Conservation (phyloP, 2,113 vertebrate species). For the Alosa alosa region DNA sequence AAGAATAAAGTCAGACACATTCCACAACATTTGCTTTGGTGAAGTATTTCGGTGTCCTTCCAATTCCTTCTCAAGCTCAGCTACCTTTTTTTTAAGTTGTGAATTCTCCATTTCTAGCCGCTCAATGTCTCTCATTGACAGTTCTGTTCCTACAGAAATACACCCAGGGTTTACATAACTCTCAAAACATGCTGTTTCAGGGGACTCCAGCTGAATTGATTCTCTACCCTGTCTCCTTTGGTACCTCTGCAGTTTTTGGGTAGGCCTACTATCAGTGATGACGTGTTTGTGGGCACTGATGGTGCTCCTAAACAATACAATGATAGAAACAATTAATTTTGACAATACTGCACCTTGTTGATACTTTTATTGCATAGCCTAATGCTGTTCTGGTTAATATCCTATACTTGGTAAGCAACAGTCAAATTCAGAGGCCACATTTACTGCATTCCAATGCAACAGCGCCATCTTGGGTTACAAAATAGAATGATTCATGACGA, state of each 20-base stretch:
- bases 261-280: not conserved
- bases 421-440: too few species aligned
- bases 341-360: too few species aligned
- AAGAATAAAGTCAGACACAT: not conserved
- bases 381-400: too few species aligned
- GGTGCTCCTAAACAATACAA: not conserved
- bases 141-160: conserved; percentile 15
- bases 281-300: not conserved
- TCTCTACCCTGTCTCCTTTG: not conserved
- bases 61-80: conserved; percentile 6
- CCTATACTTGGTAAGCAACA: too few species aligned
- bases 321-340: not conserved
- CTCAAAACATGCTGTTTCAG: not conserved
- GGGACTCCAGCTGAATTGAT: not conserved
- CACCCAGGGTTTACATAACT: not conserved
- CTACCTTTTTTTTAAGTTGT: conserved; percentile 1
- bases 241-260: not conserved
- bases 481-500: too few species aligned
- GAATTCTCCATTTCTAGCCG: conserved; percentile 11
- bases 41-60: not conserved
- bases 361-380: too few species aligned
- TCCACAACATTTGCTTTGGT: not conserved
- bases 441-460: too few species aligned
- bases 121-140: conserved; percentile 20
- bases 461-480: too few species aligned